Percentiles rank a stretch among this genome's conserved stretches.
Evolutionary conservation across 2,113 vertebrate genomes (phyloP).

Genomic region (Halichoerus grypus): DNA sequence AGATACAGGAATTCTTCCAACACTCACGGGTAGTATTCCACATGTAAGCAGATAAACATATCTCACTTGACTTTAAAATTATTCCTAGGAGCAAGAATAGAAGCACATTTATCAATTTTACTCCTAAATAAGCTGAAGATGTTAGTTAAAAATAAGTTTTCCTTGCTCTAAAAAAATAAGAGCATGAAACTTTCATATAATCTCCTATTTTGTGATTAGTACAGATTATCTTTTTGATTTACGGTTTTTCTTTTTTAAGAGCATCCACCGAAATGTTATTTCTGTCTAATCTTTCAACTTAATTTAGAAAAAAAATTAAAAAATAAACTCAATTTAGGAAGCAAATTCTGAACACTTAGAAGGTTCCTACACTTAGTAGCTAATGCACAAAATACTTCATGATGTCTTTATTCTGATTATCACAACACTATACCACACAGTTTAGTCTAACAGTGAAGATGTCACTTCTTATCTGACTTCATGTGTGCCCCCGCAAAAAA

Average conservation of each 20-base stretch:
- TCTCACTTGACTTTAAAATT: constrained; percentile 4
- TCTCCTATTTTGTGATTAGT: not conserved
- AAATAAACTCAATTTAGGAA: not conserved
- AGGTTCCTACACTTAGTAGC: not conserved
- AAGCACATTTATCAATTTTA: not conserved
- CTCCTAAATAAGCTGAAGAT: not conserved
- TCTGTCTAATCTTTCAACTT: constrained; percentile 25
- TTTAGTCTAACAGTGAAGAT: not conserved
- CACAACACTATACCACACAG: not conserved
- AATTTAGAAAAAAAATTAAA: not conserved
- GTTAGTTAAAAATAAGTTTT: not conserved
- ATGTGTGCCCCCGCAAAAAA: not conserved
- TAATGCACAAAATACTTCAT: not conserved
- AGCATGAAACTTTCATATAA: not conserved
- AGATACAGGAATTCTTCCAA: not conserved
- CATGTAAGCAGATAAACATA: not conserved
- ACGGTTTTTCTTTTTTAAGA: not conserved
- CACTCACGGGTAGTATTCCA: not conserved
- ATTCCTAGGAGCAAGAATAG: not conserved
- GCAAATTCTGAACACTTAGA: not conserved
- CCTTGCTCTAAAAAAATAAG: not conserved
- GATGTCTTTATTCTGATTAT: constrained; percentile 50
- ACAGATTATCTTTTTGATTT: not conserved
- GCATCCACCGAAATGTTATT: not conserved
- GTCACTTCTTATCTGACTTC: not conserved